Conservation (phyloP, 2,888 invertebrate species). For the Lasioglossum villosulum region DNA sequence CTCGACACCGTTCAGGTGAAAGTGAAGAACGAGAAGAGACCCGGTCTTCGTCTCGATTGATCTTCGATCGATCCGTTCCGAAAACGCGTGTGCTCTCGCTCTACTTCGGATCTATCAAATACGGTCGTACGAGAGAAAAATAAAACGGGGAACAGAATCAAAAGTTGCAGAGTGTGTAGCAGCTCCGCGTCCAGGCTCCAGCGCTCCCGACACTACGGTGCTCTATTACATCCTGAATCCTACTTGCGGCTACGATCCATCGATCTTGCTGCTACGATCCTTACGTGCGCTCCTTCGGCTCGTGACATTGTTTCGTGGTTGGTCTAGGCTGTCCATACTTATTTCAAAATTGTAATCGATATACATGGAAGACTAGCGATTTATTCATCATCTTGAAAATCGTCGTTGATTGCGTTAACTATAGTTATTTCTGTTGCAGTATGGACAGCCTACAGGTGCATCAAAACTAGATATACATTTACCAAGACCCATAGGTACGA, state of each 20-base stretch:
- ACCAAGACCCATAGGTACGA: slow-evolving; percentile 56
- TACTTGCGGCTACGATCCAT: slow-evolving; percentile 75
- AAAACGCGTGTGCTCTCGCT: slow-evolving; percentile 48
- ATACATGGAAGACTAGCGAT: neutral
- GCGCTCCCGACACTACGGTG: slow-evolving; percentile 84
- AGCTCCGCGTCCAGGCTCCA: slow-evolving; percentile 83
- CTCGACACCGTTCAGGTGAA: neutral
- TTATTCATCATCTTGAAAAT: neutral
- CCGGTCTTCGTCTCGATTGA: slow-evolving; percentile 23
- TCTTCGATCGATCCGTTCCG: slow-evolving; percentile 53
- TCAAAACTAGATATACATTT: slow-evolving; percentile 48
- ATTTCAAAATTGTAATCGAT: neutral
- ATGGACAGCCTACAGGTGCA: slow-evolving; percentile 56
- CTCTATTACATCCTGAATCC: slow-evolving; percentile 75
- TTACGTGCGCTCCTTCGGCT: slow-evolving; percentile 73
- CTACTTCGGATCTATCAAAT: neutral
- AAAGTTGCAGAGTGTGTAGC: slow-evolving; percentile 74
- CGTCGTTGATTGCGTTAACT: neutral
- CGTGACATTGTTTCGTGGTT: slow-evolving; percentile 58
- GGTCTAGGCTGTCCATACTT: slow-evolving; percentile 42
- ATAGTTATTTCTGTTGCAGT: neutral
- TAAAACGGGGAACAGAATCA: slow-evolving; percentile 56
- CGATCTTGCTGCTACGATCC: slow-evolving; percentile 80
- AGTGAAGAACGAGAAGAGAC: slow-evolving; percentile 37
- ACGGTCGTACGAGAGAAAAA: neutral